A percentile compares a stretch with the other conserved stretches of the same genome.
phyloP scores from a whole-genome alignment of 2,797 vertebrate species.

The Erpetoichthys calabaricus region DNA sequence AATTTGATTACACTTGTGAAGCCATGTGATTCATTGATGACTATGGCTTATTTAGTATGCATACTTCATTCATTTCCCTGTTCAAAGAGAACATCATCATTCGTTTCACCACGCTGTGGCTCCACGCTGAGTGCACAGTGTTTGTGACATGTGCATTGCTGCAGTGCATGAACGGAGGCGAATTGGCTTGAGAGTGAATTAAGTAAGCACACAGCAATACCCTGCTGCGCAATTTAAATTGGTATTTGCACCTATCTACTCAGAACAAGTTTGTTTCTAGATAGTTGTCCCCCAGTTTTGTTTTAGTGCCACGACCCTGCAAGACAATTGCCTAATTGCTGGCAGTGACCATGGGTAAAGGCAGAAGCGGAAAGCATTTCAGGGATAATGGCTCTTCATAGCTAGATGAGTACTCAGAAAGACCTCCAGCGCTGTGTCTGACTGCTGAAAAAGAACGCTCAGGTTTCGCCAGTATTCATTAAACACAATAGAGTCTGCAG shows the following conservation, averaged over 20 bases:
- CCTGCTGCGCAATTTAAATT: slow-evolving; percentile 4
- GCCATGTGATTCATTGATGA: too few relatives aligned
- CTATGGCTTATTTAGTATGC: too few relatives aligned
- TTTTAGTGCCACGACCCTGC: not conserved
- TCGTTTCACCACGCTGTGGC: not conserved
- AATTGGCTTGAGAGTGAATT: slow-evolving; percentile 1
- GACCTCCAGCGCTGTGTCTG: slow-evolving; percentile 42
- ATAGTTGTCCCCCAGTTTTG: not conserved
- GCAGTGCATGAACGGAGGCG: not conserved
- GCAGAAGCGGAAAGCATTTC: not conserved
- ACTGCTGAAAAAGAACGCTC: slow-evolving; percentile 34
- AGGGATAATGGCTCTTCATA: not conserved
- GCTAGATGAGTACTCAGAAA: slow-evolving; percentile 19
- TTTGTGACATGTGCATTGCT: not conserved
- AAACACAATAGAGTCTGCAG: slow-evolving; percentile 33
- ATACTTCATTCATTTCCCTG: not conserved
- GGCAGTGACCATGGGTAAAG: not conserved
- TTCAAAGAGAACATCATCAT: not conserved
- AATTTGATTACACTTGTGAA: too few relatives aligned
- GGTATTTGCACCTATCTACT: slow-evolving; percentile 1
- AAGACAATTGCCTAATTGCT: slow-evolving; percentile 1
- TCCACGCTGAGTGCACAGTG: not conserved
- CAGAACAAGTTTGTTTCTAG: not conserved
- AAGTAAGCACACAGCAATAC: not conserved
- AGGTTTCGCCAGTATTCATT: slow-evolving; percentile 38